Evolutionary conservation across 1,140 invertebrate genomes (phyloP).

Genomic region (Pissodes strobi): DNA sequence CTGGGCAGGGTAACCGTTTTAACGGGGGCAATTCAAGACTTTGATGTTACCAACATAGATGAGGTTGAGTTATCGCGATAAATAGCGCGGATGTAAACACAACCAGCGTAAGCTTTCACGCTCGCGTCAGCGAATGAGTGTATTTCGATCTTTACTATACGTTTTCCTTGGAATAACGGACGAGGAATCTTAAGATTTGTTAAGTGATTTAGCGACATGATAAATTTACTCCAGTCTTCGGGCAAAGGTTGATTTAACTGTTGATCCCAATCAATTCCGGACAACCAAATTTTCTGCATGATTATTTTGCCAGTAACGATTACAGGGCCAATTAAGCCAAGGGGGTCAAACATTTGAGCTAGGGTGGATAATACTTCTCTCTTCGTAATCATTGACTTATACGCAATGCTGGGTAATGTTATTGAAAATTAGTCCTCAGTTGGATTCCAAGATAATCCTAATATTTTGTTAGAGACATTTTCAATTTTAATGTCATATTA

Average conservation of each 20-base stretch:
- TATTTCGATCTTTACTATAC: neutral
- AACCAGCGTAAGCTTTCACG: too few species aligned
- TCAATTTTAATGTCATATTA: too few species aligned
- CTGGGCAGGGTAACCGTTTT: constrained; percentile 31
- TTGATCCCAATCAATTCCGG: too few species aligned
- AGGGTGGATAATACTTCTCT: constrained; percentile 29
- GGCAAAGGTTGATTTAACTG: constrained; percentile 5
- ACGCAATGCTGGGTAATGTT: constrained; percentile 21
- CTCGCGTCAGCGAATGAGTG: constrained; percentile 50
- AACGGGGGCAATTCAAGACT: constrained; percentile 24
- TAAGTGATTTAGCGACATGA: neutral
- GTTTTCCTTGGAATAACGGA: neutral
- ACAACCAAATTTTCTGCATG: too few species aligned
- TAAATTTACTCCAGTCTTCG: neutral
- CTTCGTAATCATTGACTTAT: constrained; percentile 28
- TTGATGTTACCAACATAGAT: constrained; percentile 38
- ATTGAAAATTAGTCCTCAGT: too few species aligned
- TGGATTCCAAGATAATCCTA: constrained; percentile 9
- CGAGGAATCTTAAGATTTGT: neutral
- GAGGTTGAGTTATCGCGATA: too few species aligned
- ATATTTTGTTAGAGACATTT: too few species aligned
- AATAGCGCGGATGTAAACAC: too few species aligned
- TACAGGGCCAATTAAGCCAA: too few species aligned
- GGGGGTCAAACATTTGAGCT: constrained; percentile 39
- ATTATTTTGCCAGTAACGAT: constrained; percentile 41